Conservation (phyloP, 2,113 vertebrate genomes). For the Aptenodytes patagonicus region DNA sequence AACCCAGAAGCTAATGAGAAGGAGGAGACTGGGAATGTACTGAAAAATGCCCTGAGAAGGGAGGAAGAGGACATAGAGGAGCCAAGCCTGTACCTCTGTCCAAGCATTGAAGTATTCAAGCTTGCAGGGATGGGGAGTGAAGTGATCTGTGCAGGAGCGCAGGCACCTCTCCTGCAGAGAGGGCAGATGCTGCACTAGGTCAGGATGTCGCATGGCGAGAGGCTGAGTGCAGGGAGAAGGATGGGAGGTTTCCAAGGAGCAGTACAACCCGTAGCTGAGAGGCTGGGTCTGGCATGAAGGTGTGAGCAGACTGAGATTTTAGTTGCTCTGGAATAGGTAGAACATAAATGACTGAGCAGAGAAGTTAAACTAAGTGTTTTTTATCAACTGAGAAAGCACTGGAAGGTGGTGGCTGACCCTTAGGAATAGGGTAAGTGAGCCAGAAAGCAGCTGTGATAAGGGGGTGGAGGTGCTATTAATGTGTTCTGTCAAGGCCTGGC, state of each 20-base stretch:
- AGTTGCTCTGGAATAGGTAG: not conserved
- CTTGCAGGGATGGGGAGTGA: not conserved
- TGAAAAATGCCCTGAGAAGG: not conserved
- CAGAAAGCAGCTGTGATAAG: not conserved
- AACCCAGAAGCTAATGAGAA: not conserved
- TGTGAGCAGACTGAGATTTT: not conserved
- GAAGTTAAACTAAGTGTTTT: not conserved
- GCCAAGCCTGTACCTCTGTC: not conserved
- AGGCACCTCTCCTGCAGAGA: not conserved
- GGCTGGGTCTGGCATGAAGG: not conserved
- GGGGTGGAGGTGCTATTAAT: not conserved
- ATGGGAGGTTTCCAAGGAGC: not conserved
- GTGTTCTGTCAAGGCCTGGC: not conserved
- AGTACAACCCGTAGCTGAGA: not conserved
- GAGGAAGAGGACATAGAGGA: not conserved
- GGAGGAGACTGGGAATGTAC: not conserved
- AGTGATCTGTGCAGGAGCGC: not conserved
- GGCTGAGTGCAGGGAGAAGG: not conserved
- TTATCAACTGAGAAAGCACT: not conserved
- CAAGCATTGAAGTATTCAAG: not conserved
- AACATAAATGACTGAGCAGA: not conserved
- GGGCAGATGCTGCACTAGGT: not conserved
- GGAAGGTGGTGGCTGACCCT: not conserved
- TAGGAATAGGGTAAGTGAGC: not conserved
- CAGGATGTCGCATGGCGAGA: fast-evolving